phyloP scores from a whole-genome alignment of 1,140 invertebrate genomes.

The Pseudoatta argentina region DNA sequence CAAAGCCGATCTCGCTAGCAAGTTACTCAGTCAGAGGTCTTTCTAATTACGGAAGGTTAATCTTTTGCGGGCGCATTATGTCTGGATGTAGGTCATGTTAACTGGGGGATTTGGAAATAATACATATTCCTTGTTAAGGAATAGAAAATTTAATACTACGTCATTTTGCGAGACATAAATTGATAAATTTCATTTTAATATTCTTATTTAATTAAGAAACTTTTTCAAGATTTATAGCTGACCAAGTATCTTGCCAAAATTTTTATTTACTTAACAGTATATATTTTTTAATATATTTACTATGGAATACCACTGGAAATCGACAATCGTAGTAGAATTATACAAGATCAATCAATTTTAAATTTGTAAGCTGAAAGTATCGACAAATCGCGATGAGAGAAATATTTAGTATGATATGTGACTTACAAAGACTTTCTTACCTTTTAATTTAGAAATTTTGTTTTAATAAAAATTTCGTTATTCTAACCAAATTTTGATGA shows the following conservation, averaged over 20 bases:
- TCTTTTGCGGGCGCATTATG: conserved; percentile 59
- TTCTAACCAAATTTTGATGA: no score
- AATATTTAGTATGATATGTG: no score
- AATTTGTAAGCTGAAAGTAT: conserved; percentile 14
- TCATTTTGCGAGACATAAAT: neutral
- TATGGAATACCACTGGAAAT: neutral
- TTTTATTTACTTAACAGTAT: neutral
- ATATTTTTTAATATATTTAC: neutral
- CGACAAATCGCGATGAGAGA: neutral
- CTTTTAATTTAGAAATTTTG: no score
- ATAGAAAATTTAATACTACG: neutral
- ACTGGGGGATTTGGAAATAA: conserved; percentile 2
- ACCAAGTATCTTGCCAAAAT: neutral
- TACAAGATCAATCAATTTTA: neutral
- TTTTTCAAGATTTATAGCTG: neutral
- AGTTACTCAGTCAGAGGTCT: conserved; percentile 38
- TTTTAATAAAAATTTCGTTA: no score
- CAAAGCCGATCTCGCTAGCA: conserved; percentile 14
- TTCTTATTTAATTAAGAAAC: neutral
- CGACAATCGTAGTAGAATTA: neutral
- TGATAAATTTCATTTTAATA: conserved; percentile 2
- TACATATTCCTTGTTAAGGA: neutral
- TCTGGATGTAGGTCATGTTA: conserved; percentile 56
- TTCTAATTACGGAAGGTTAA: conserved; percentile 53
- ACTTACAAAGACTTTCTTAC: no score